These are phyloP conservation scores for Cochlearius cochlearius DNA, from an alignment of 2,113 vertebrate species.

Conservation along the genomic window DNA sequence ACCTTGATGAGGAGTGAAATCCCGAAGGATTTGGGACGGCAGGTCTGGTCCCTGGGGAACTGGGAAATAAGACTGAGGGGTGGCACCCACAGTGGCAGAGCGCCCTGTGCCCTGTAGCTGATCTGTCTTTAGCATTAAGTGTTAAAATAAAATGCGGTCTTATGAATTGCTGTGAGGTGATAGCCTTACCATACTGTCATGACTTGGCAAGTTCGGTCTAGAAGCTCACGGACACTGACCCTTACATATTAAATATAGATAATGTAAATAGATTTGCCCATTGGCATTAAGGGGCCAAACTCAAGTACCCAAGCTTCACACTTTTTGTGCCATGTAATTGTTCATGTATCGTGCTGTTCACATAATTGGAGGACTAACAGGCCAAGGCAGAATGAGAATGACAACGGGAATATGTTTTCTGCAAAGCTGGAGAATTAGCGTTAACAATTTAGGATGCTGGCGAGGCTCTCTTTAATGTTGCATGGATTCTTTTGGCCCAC, in stretches of 20 bases:
- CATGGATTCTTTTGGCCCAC: background rate
- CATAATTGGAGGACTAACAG: background rate
- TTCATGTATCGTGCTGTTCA: accelerated
- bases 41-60: background rate
- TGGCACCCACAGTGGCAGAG: background rate
- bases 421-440: background rate
- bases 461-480: background rate
- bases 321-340: background rate
- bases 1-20: background rate
- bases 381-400: background rate
- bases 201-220: background rate
- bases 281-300: background rate
- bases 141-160: background rate
- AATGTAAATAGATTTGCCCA: background rate
- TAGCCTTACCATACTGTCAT: background rate
- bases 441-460: background rate
- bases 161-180: background rate
- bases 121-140: background rate
- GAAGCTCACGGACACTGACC: background rate
- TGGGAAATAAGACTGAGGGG: background rate
- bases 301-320: background rate
- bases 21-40: background rate
- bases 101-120: background rate
- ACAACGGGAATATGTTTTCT: background rate
- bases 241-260: background rate